Percentiles rank a stretch among this genome's conserved stretches.
These are phyloP conservation scores for Acanthoscelides obtectus DNA, from an alignment of 2,888 invertebrate genomes.

Conservation along the genomic window DNA sequence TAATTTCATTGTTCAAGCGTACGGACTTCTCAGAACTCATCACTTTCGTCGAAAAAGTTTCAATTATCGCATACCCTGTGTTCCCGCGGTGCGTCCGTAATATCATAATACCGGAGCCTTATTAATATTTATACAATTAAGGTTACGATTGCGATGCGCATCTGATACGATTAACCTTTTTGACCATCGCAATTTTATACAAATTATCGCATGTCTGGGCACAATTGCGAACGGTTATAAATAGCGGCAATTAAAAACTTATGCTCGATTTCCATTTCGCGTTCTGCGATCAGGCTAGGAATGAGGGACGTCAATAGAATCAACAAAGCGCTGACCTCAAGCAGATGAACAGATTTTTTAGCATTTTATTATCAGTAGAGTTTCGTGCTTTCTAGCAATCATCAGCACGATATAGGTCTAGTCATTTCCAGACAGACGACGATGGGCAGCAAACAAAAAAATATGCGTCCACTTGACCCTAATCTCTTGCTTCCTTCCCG, in stretches of 20 bases:
- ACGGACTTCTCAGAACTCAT: background rate
- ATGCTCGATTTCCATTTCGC: background rate
- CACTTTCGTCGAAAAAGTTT: background rate
- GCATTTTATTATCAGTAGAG: no score
- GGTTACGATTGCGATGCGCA: background rate
- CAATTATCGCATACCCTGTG: background rate
- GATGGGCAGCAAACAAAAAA: no score
- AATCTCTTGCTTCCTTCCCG: no score
- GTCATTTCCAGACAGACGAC: no score
- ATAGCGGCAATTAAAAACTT: background rate
- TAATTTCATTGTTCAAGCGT: background rate
- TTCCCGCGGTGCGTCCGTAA: background rate
- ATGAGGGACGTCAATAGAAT: no score
- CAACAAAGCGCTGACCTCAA: no score
- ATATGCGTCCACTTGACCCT: no score
- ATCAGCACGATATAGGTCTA: no score
- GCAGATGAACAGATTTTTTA: no score
- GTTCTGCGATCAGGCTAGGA: background rate
- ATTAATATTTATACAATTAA: background rate
- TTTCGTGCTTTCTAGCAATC: no score
- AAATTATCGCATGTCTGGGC: background rate
- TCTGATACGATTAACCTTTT: background rate
- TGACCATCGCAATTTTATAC: background rate
- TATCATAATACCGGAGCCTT: background rate
- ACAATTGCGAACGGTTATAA: background rate